Percentiles rank a stretch among this genome's conserved stretches.
These are phyloP conservation scores for Tricholaema leucomelas DNA, from an alignment of 2,113 vertebrate genomes.

Conservation along the genomic window DNA sequence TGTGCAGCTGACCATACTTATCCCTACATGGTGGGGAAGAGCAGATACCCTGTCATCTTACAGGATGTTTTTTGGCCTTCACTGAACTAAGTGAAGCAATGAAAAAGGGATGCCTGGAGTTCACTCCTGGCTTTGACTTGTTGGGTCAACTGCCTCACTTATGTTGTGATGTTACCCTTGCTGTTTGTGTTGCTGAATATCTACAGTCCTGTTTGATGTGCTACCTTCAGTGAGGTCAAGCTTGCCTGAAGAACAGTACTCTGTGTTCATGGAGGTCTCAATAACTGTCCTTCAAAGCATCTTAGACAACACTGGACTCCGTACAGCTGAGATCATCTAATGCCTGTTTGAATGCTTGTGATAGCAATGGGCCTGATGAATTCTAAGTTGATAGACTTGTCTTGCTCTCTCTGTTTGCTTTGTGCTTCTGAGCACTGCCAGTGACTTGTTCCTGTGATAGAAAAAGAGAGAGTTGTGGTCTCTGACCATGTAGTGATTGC, in stretches of 20 bases:
- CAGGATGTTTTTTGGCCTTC: neutral
- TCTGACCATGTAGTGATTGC: neutral
- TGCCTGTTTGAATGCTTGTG: neutral
- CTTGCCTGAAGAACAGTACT: neutral
- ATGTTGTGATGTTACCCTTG: neutral
- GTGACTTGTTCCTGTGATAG: neutral
- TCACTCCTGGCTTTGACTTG: neutral
- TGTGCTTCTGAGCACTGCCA: neutral
- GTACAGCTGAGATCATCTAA: neutral
- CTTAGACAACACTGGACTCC: neutral
- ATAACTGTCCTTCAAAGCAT: neutral
- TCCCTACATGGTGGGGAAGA: neutral
- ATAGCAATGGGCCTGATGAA: neutral
- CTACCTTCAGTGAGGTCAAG: neutral
- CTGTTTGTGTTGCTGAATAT: neutral
- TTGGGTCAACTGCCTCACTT: neutral
- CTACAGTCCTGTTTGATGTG: neutral
- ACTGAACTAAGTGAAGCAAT: neutral
- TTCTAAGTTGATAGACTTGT: neutral
- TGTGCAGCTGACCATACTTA: neutral
- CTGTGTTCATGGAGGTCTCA: fast-evolving
- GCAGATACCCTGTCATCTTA: neutral
- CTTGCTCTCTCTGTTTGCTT: neutral
- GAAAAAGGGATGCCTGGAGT: neutral
- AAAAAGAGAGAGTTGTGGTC: neutral